Base-by-base conservation (phyloP, 1,140 invertebrate genomes). In the Caerostris darwini region DNA sequence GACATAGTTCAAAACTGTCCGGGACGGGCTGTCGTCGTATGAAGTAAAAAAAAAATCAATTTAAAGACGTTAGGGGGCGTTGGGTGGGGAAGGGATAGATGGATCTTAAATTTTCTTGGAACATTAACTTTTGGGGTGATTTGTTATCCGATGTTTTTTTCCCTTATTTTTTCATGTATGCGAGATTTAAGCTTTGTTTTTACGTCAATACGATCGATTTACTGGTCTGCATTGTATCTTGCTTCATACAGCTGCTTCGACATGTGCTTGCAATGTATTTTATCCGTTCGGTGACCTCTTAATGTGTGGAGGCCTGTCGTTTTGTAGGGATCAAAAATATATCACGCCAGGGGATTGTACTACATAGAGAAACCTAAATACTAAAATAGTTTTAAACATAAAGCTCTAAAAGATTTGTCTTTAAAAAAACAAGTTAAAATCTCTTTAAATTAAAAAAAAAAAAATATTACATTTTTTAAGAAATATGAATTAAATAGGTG, bases 61-160 rank as follows among this genome's bases (percentile, higher is more conserved):
- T 83, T 58, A 83, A 19, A 57, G 56, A 19, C 53, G 14, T 56
- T 58, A 5, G 56, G 59, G 86, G 50, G 7, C 3, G 34, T 34
- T n/a, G 34, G 88, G 54, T 64, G 7, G 58, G 58, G 14, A 14
- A 53, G n/a, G 59, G 50, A 67, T 64, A 88, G 86, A 90, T 90
- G 69, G 88, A 90, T 90, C 88, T 90, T 90, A 90, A 90, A 90
- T 90, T 90, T 90, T 90, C 88, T 90, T 90, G 88, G 88, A 77
- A 90, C 88, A 90, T 90, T 90, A 90, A 90, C 88, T 90, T 90
- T 77, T 34, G 67, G 88, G 88, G 67, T 57, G 88, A 90, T 90
- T 90, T 90, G 86, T 90, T 90, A 90, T 77, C 88, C 54, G 17
- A 90, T 57, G 88, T 8, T 56, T 57, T 71, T 90, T 71, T 90